Conservation (phyloP, 2,113 vertebrate genomes). For the Dunckerocampus dactyliophorus region DNA sequence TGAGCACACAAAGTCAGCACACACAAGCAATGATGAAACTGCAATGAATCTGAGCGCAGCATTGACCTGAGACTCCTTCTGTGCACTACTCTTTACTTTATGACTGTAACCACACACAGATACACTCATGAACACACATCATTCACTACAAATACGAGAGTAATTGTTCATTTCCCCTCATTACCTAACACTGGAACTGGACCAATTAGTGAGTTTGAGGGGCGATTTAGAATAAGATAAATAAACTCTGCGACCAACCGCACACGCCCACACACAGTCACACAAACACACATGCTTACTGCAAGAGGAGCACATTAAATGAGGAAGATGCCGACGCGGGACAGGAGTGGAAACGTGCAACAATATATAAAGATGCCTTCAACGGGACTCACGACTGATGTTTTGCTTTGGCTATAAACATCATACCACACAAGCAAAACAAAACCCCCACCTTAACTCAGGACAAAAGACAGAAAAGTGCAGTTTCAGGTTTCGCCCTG, state of each 20-base stretch:
- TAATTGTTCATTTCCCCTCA: conserved; percentile 78
- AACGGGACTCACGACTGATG: conserved; percentile 30
- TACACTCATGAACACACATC: conserved; percentile 27
- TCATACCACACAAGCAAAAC: conserved; percentile 44
- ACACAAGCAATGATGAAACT: conserved; percentile 6
- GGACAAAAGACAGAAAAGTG: conserved; percentile 15
- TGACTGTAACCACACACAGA: conserved; percentile 31
- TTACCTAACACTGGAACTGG: conserved; percentile 77
- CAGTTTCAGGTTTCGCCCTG: conserved; percentile 39
- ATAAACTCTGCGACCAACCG: conserved; percentile 74
- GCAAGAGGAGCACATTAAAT: conserved; percentile 7
- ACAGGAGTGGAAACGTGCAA: conserved; percentile 25
- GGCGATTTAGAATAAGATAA: conserved; percentile 78
- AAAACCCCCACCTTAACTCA: conserved; percentile 8
- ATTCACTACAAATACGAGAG: conserved; percentile 66
- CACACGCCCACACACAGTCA: conserved; percentile 53
- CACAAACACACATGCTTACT: conserved; percentile 9
- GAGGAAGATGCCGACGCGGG: conserved; percentile 24
- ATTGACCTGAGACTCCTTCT: conserved; percentile 30
- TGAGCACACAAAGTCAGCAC: conserved; percentile 5
- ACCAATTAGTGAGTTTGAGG: conserved; percentile 78
- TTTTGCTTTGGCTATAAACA: conserved; percentile 35
- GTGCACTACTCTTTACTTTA: conserved; percentile 10
- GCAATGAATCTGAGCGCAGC: neutral
- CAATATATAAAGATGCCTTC: conserved; percentile 41